Base-by-base conservation (phyloP, 2,888 invertebrate genomes). In the Punctoribates punctum region DNA sequence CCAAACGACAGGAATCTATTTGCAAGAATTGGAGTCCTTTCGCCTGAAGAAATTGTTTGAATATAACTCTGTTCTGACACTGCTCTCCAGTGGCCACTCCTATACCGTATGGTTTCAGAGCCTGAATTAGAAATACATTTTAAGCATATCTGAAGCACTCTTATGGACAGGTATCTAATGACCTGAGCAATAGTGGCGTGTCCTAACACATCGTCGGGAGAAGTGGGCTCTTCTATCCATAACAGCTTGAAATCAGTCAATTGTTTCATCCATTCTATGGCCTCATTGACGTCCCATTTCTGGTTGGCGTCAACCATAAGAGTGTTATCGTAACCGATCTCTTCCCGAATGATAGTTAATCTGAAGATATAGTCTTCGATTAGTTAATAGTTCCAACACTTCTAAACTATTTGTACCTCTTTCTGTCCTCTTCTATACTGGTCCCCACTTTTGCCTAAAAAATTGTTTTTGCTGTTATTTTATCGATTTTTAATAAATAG, bases 161-260 rank as follows among this genome's bases (percentile, higher is more conserved):
- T 60, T 13, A 25, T 27, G 2, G 3, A 27, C 13, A 3, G 13
- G 8, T 20, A 23, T 1, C 4, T 2, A 23, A 2, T 83, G 75
- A 90, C 92, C 82, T 90, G 87, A 0, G 92, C 88, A 79, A 95
- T 93, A 73, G 87, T 85, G 0, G 90, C 90, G 83, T 95, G 94
- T 0, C 94, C 95, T n/a, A 93, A 84, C 3, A 94, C 86, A 82
- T 96, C 96, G 83, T 96, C 95, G 0, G 94, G 94, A 65, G 51
- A 91, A 0, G 95, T 96, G 0, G 95, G 95, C 82, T 96, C 95
- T 83, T 96, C 95, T 76, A 96, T 94, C 94, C 94, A 96, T 75
- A 89, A 83, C 2, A 90, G 89, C 80, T 90, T 90, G 81, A 90
- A 89, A 57, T 89, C 87, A 0, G 90, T 88, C 77, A 95, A 84